Percentiles rank a stretch among this genome's conserved stretches.
These are phyloP conservation scores for Phataginus tetradactyla DNA, from an alignment of 2,797 vertebrate genomes.

Conservation along the genomic window DNA sequence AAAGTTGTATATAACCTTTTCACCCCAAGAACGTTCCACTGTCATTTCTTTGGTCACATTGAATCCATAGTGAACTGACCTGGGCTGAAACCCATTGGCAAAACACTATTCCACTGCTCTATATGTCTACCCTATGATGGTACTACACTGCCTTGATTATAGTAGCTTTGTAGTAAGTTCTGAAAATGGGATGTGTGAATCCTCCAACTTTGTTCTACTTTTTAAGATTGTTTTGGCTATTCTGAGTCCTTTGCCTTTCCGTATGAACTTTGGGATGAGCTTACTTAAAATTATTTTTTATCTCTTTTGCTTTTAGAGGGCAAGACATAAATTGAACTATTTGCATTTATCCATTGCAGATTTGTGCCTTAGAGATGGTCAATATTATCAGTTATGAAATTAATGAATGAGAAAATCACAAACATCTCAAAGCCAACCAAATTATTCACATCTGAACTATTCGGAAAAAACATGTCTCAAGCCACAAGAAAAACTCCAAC, in stretches of 20 bases:
- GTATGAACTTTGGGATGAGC: neutral
- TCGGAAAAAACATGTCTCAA: neutral
- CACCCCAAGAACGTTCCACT: too few species aligned
- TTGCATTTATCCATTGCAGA: neutral
- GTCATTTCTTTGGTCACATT: too few species aligned
- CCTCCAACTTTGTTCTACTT: neutral
- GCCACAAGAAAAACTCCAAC: neutral
- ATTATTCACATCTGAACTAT: neutral
- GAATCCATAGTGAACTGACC: too few species aligned
- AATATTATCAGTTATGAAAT: conserved; percentile 12
- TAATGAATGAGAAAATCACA: conserved; percentile 1
- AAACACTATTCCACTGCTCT: neutral
- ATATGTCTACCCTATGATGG: neutral
- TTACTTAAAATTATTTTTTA: neutral
- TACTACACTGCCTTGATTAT: neutral
- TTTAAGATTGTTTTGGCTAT: conserved; percentile 20
- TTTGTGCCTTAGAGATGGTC: too few species aligned
- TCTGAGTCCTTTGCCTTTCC: neutral
- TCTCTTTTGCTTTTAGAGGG: neutral
- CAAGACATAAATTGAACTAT: neutral
- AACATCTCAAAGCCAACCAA: neutral
- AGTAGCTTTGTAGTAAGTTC: neutral
- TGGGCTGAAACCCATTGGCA: too few species aligned
- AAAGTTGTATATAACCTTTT: too few species aligned
- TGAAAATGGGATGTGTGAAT: neutral